Evolutionary conservation across 2,113 vertebrate genomes (phyloP), one percentile per base, ranked within the genome.

Genomic region (Gorsachius goisagi): DNA sequence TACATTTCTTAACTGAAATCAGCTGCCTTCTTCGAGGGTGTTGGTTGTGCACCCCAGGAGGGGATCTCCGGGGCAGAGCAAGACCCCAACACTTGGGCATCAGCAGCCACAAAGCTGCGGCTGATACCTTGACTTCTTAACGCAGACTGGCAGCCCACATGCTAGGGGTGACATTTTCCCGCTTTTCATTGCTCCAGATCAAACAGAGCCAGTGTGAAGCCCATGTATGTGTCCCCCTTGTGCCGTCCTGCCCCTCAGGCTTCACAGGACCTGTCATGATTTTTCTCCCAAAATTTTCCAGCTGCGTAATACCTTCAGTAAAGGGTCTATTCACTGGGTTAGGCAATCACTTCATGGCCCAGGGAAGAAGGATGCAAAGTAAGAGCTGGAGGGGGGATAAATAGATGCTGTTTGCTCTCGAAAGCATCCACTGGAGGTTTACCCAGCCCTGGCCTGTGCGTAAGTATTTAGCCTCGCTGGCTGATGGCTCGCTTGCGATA

Each of bases 141-240:
- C 5, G 8, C 44, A 41, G 33, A 9, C 23, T 22, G 58, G 50
- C 49, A 52, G 41, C 47, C 23, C 11, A 7, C 0, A 0, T 9
- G 1, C 15, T 37, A 59, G 7, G 4, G 16, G 33, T 60, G 49
- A 64, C 12, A 8, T 52, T 93, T 39, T 20, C 41, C 68, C 44
- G 66, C 63, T 72, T 76, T 50, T 66, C 52, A 21, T 12, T 37
- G 24, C 53, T 76, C 27, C 72, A 19, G 7, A 52, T 39, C 18
- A 49, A 0, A 21, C 41, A 20, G 30, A n/a, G 47, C 33, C 23
- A 30, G 18, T 9, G 7, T 14, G 28, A 84, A 27, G 41, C 73
- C 9, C 26, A 3, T n/a, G 37, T 30, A 5, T 52, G 19, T 74
- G 60, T 56, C 15, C 12, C 17, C 8, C 13, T 72, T 1, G 0